Percentiles rank a stretch among this genome's conserved stretches.
Conservation (phyloP, 2,113 vertebrate species). For the Acrocephalus kingi region DNA sequence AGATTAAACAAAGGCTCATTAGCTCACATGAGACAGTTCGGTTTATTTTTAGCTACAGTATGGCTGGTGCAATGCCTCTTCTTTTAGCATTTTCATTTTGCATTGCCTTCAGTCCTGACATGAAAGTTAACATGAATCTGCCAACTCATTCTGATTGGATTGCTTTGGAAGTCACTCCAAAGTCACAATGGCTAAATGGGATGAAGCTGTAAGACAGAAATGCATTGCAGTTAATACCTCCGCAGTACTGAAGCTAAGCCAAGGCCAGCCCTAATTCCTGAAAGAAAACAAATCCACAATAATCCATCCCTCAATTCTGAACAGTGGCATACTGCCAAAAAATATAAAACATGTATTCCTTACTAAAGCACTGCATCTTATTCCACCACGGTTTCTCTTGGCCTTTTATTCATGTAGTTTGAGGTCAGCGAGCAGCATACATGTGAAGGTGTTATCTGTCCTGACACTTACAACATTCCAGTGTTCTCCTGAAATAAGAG, state of each 20-base stretch:
- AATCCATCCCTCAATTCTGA: constrained; percentile 85
- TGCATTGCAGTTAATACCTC: constrained; percentile 83
- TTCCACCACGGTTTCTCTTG: constrained; percentile 37
- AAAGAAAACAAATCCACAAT: constrained; percentile 85
- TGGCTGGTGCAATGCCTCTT: neutral
- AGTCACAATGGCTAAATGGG: constrained; percentile 78
- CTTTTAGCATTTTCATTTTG: constrained; percentile 66
- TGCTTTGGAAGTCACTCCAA: constrained; percentile 83
- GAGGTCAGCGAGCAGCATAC: constrained; percentile 50
- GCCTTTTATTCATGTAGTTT: constrained; percentile 57
- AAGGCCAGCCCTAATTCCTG: constrained; percentile 84
- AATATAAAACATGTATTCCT: constrained; percentile 53
- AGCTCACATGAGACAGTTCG: neutral
- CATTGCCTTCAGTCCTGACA: constrained; percentile 71
- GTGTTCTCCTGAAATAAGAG: constrained; percentile 40
- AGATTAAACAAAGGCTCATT: constrained; percentile 40
- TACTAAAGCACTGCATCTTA: constrained; percentile 43
- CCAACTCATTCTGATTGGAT: constrained; percentile 77
- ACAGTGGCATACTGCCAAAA: constrained; percentile 70
- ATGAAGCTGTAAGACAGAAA: constrained; percentile 74
- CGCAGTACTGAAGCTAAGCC: constrained; percentile 79
- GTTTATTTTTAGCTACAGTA: constrained; percentile 31
- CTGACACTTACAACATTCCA: constrained; percentile 19
- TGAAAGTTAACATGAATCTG: constrained; percentile 81
- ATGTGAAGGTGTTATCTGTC: constrained; percentile 38